phyloP scores from a whole-genome alignment of 2,888 invertebrate species.

The Morpho helenor region DNA sequence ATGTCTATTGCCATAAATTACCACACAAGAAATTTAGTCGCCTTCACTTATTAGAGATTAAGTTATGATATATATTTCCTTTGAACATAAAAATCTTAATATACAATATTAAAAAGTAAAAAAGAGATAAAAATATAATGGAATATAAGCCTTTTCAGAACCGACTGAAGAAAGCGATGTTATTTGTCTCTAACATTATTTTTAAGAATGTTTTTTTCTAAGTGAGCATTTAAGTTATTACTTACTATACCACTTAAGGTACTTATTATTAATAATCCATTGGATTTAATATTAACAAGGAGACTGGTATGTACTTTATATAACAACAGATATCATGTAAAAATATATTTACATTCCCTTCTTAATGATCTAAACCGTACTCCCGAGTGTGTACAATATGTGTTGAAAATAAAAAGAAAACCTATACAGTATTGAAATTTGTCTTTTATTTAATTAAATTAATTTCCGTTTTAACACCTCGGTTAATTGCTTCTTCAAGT shows the following conservation, averaged over 20 bases:
- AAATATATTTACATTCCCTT: constrained; percentile 70
- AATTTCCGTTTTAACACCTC: too few relatives aligned
- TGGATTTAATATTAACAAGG: constrained; percentile 69
- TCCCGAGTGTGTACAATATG: constrained; percentile 48
- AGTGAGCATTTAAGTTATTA: constrained; percentile 75
- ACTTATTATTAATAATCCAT: constrained; percentile 60
- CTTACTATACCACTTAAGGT: constrained; percentile 50
- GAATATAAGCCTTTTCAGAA: constrained; percentile 5
- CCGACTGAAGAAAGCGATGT: constrained; percentile 41
- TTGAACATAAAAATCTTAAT: too few relatives aligned
- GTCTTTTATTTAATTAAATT: constrained; percentile 45
- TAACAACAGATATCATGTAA: constrained; percentile 51
- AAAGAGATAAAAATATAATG: too few relatives aligned
- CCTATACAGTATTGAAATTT: constrained; percentile 73
- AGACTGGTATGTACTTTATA: constrained; percentile 74
- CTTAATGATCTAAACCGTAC: constrained; percentile 44
- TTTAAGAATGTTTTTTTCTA: constrained; percentile 46
- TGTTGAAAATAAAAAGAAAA: constrained; percentile 58
- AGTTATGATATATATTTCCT: too few relatives aligned
- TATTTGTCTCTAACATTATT: constrained; percentile 36
- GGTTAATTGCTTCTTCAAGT: too few relatives aligned
- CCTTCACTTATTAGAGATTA: too few relatives aligned
- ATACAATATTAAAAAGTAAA: too few relatives aligned
- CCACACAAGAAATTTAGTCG: too few relatives aligned
- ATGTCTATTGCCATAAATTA: too few relatives aligned